Evolutionary conservation across 2,888 invertebrate species (phyloP).

Genomic region (Agrilus biguttatus): DNA sequence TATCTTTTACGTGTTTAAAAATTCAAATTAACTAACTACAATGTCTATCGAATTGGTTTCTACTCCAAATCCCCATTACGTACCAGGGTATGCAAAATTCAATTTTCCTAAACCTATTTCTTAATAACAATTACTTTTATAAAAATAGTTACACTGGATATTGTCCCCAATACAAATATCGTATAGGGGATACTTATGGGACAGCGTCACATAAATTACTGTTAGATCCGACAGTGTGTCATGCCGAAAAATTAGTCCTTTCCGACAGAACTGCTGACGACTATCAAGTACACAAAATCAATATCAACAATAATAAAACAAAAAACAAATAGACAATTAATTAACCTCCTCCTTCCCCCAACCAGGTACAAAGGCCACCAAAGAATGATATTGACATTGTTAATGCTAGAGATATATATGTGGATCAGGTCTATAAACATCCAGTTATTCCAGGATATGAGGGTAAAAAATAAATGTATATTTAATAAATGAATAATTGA

Average conservation of each 20-base stretch:
- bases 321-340: too few species aligned
- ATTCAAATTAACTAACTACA: constrained; percentile 1
- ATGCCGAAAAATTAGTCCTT: constrained; percentile 54
- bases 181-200: constrained; percentile 62
- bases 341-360: constrained; percentile 1
- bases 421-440: constrained; percentile 55
- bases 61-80: constrained; percentile 57
- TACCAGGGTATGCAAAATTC: constrained; percentile 47
- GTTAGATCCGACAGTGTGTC: constrained; percentile 56
- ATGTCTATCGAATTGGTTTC: constrained; percentile 34
- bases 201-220: constrained; percentile 59
- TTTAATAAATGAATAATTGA: not conserved
- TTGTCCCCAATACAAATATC: constrained; percentile 59
- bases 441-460: constrained; percentile 64
- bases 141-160: constrained; percentile 56
- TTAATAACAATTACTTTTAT: not conserved
- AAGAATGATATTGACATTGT: constrained; percentile 51
- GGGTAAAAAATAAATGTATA: constrained; percentile 32
- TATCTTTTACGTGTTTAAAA: too few species aligned
- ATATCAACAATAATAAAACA: not conserved
- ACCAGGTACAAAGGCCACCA: constrained; percentile 44
- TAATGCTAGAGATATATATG: constrained; percentile 46
- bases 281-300: constrained; percentile 37
- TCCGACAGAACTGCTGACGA: constrained; percentile 49
- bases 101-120: not conserved